These are phyloP conservation scores for Drosophila novamexicana DNA, from an alignment of 1,140 invertebrate species.

Conservation along the genomic window DNA sequence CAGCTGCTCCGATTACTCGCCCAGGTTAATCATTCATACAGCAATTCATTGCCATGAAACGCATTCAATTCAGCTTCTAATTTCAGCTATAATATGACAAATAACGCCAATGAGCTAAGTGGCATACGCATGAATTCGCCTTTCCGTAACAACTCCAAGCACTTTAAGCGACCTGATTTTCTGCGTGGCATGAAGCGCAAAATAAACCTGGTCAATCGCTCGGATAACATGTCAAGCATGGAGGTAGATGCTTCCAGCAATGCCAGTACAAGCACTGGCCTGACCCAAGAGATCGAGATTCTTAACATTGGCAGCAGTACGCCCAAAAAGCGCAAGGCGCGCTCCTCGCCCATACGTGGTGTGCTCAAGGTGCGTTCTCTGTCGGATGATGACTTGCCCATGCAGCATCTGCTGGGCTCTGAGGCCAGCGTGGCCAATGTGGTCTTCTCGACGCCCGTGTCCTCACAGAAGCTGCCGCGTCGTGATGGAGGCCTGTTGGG, in stretches of 20 bases:
- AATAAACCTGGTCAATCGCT: constrained; percentile 85
- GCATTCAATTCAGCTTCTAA: neutral
- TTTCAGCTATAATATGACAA: constrained; percentile 73
- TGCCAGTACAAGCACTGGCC: constrained; percentile 86
- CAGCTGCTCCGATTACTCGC: constrained; percentile 81
- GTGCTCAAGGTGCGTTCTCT: constrained; percentile 85
- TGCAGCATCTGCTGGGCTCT: constrained; percentile 60
- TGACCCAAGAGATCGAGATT: constrained; percentile 89
- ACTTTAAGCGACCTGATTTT: constrained; percentile 80
- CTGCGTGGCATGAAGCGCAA: constrained; percentile 86
- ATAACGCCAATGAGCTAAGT: constrained; percentile 75
- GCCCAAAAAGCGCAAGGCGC: constrained; percentile 84
- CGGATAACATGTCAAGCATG: constrained; percentile 72
- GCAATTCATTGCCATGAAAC: neutral
- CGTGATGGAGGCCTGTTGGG: constrained; percentile 80
- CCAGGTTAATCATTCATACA: constrained; percentile 36
- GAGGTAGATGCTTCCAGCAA: constrained; percentile 62
- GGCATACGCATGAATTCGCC: constrained; percentile 81
- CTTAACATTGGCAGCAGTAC: constrained; percentile 85
- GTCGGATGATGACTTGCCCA: constrained; percentile 80
- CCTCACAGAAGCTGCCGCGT: constrained; percentile 86
- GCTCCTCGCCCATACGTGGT: constrained; percentile 85
- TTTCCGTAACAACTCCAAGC: constrained; percentile 74
- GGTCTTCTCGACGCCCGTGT: constrained; percentile 91
- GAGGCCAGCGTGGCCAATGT: constrained; percentile 85